Percentiles rank a stretch among this genome's conserved stretches.
Conservation (phyloP, 2,888 invertebrate species). For the Nomada fabriciana region DNA sequence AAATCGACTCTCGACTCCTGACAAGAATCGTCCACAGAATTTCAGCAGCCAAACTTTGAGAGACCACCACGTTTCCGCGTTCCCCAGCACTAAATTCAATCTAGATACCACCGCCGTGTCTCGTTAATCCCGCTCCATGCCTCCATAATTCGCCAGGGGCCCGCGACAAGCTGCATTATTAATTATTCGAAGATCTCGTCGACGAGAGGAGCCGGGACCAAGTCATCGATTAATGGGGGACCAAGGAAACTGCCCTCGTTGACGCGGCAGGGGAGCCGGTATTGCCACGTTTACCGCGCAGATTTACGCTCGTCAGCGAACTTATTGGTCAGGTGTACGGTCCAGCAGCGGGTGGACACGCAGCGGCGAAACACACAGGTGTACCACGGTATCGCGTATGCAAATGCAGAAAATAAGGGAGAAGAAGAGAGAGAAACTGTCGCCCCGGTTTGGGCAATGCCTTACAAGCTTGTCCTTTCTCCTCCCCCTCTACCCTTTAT, state of each 20-base stretch:
- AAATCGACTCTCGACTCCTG: too few species aligned
- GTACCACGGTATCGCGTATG: constrained; percentile 74
- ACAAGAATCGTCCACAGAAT: background rate
- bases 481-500: background rate
- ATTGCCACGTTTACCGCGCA: constrained; percentile 42
- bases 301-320: constrained; percentile 55
- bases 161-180: constrained; percentile 22
- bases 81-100: constrained; percentile 38
- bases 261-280: constrained; percentile 46
- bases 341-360: constrained; percentile 45
- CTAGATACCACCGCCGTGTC: constrained; percentile 16
- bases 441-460: constrained; percentile 75
- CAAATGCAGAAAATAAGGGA: constrained; percentile 69
- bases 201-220: background rate
- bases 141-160: constrained; percentile 24
- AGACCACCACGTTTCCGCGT: constrained; percentile 40
- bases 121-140: constrained; percentile 38
- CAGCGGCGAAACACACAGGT: constrained; percentile 68
- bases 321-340: constrained; percentile 57
- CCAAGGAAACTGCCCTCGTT: constrained; percentile 43
- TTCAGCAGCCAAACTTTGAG: background rate
- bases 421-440: constrained; percentile 65
- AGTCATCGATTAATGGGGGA: constrained; percentile 43
- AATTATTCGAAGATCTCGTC: constrained; percentile 15
- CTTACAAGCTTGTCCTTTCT: constrained; percentile 48